Evolutionary conservation across 2,888 invertebrate species (phyloP), one percentile per base, ranked within the genome.

Genomic region (Diadegma fenestrale): DNA sequence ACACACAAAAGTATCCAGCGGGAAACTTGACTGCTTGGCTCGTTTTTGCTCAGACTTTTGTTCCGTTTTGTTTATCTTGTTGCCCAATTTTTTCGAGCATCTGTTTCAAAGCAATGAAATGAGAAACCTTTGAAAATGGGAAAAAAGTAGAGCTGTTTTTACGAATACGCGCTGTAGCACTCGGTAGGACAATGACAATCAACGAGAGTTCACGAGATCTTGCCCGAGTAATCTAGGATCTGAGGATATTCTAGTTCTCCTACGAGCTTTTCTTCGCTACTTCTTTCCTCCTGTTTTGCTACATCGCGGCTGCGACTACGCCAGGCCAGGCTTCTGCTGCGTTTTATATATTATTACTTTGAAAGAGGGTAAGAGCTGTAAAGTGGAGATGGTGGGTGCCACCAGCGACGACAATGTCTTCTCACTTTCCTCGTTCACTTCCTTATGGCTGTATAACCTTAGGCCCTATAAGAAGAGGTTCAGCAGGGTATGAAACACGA

Each of bases 341-440:
- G 63, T 71, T 76, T 77, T 77, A 82, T 77, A 71, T 82, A 72
- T 77, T 77, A 82, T 82, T 77, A 64, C 82, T 64, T 77, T 72
- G 19, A 63, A 82, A 82, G 43, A 58, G 61, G 41, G 63, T 37
- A 43, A 73, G 17, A 82, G 63, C 77, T 77, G 71, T 82, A 71
- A 77, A 77, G 81, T 76, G 76, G 64, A 26, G 33, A 71, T 51
- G 48, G 68, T 54, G 54, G 45, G 41, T 54, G 61, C 48, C 51
- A 30, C 58, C 41, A 61, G 48, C 72, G 72, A 48, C 48, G 72
- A 58, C 48, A 68, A 68, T 72, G 54, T 68, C 73, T 73, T 63
- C 78, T 66, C 79, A 51, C 79, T 61, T 64, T 77, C 76, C 33
- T 48, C 54, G 33, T 77, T 48, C 72, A 30, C 69, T 71, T 77